phyloP scores from a whole-genome alignment of 23 tunicate genomes.

The Styela plicata region DNA sequence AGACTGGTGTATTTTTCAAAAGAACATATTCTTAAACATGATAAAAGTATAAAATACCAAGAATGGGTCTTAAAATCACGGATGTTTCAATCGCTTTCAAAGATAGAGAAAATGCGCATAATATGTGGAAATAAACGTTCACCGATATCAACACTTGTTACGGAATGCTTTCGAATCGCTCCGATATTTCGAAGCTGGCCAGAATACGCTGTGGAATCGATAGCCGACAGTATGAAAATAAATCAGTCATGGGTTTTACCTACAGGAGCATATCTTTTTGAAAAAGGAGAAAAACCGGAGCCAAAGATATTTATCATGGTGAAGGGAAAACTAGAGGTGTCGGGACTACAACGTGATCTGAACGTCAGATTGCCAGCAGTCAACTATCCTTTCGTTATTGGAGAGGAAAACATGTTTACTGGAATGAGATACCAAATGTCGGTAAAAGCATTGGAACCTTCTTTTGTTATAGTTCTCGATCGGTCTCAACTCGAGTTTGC shows the following conservation, averaged over 20 bases:
- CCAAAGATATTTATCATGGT: neutral
- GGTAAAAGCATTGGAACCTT: conserved; percentile 19
- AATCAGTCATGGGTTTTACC: neutral
- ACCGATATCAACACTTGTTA: neutral
- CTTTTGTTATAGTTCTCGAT: conserved; percentile 16
- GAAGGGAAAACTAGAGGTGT: neutral
- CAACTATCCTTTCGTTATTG: conserved; percentile 24
- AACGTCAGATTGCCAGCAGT: conserved; percentile 8
- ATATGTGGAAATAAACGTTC: neutral
- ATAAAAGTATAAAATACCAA: too few relatives aligned
- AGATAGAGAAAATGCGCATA: neutral
- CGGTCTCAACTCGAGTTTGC: neutral
- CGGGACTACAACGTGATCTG: neutral
- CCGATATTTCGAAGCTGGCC: neutral
- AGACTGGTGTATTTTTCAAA: neutral
- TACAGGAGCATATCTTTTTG: neutral
- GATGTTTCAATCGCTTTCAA: neutral
- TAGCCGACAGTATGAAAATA: neutral
- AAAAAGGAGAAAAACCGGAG: neutral
- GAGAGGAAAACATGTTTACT: conserved; percentile 23
- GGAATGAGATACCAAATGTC: neutral
- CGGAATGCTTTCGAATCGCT: neutral
- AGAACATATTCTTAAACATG: neutral
- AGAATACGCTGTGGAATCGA: neutral
- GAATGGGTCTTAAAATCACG: neutral